phyloP scores from a whole-genome alignment of 2,113 vertebrate genomes.

The Ictalurus punctatus region DNA sequence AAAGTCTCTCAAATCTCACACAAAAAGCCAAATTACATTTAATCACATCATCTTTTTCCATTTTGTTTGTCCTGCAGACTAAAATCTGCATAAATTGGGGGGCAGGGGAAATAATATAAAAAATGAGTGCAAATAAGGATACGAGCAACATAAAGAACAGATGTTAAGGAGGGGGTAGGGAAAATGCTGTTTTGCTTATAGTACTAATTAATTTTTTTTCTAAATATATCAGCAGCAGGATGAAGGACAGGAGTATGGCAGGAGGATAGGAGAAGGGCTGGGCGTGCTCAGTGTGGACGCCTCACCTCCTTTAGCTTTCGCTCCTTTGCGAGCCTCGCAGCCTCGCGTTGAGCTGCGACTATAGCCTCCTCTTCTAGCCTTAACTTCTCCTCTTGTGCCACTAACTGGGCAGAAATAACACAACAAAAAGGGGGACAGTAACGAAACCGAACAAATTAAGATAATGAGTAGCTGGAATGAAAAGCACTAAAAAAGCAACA shows the following conservation, averaged over 20 bases:
- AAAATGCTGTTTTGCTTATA: neutral
- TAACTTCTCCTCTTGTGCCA: constrained; percentile 98
- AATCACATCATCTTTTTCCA: neutral
- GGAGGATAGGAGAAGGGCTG: constrained; percentile 57
- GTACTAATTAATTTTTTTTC: neutral
- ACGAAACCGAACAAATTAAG: constrained; percentile 67
- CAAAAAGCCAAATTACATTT: constrained; percentile 13
- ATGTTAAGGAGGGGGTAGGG: neutral
- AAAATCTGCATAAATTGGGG: constrained; percentile 35
- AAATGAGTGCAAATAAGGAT: constrained; percentile 50
- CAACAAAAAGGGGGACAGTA: constrained; percentile 78
- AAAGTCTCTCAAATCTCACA: neutral
- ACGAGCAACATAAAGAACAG: constrained; percentile 48
- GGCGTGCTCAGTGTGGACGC: constrained; percentile 72
- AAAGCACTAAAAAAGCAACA: constrained; percentile 58
- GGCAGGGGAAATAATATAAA: constrained; percentile 7
- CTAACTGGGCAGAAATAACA: constrained; percentile 93
- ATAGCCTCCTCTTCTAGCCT: constrained; percentile 99
- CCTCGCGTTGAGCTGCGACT: constrained; percentile 92
- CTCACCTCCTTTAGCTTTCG: constrained; percentile 96
- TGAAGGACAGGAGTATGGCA: constrained; percentile 13
- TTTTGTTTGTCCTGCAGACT: neutral
- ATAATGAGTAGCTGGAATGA: constrained; percentile 64
- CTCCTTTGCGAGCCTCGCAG: constrained; percentile 93
- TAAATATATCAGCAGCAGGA: neutral